Base-by-base conservation (phyloP, 2,113 vertebrate genomes). In the Podarcis raffonei region DNA sequence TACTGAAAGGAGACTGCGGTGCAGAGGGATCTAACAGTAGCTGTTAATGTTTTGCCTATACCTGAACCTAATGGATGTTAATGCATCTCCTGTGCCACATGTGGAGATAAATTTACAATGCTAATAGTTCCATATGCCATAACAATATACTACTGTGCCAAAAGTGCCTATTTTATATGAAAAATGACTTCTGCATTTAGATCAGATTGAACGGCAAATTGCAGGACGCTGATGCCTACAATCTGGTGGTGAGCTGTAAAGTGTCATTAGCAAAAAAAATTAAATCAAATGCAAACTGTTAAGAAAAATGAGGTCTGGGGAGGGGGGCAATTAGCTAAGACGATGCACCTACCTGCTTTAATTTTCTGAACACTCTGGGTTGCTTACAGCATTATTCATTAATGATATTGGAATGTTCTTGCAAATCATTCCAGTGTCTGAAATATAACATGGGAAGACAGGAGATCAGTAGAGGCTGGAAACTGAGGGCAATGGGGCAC, bases 31-130 rank as follows among this genome's bases (percentile, higher is more conserved):
- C 91, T 92, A 96, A 85, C 89, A 85, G 88, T 94, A 92, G 87
- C 72, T 90, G 93, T 94, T 97, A 96, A 94, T 94, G 94, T 93
- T 92, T 89, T 94, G 91, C 90, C 92, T 95, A 91, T 89, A 95
- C 93, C 91, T 96, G 90, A 87, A 85, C 94, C 94, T 97, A 97
- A 97, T 97, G 96, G 96, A 92, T 95, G 91, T 92, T 97, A 97
- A 97, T 97, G 97, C 94, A 96, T 97, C 94, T 93, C 93, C 90
- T 91, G 89, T 96, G 96, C 92, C 96, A 94, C 69, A 91, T 76
- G 79, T 87, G 92, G 94, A 96, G 97, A 97, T 96, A 95, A 95
- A 97, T 96, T 95, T 91, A 91, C 93, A 92, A 39, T 91, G 6
- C 95, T 97, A 97, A 96, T 96, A 95, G 94, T 90, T 89, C 94